phyloP scores from a whole-genome alignment of 2,113 vertebrate genomes.

The Corydoras sp. region DNA sequence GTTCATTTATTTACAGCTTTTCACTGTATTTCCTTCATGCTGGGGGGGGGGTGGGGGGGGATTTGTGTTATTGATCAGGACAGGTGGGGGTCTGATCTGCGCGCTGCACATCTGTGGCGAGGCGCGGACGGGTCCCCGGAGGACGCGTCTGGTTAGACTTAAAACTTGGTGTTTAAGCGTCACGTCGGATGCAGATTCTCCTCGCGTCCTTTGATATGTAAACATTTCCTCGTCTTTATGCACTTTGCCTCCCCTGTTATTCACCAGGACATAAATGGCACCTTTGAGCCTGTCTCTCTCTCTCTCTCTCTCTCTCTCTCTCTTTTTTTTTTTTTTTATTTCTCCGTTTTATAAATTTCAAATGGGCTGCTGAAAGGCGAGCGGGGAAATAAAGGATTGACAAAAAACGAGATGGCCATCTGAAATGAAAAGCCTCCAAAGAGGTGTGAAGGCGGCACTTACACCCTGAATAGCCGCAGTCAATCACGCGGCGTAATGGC shows the following conservation, averaged over 20 bases:
- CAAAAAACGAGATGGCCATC: slow-evolving; percentile 74
- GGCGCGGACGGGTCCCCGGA: no score
- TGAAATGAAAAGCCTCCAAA: slow-evolving; percentile 82
- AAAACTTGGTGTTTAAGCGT: slow-evolving; percentile 71
- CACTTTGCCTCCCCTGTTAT: slow-evolving; percentile 81
- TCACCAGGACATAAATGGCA: slow-evolving; percentile 62
- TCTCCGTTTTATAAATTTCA: slow-evolving; percentile 73
- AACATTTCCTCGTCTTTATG: slow-evolving; percentile 80
- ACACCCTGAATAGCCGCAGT: slow-evolving; percentile 75
- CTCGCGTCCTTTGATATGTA: slow-evolving; percentile 84
- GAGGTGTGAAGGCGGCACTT: slow-evolving; percentile 78
- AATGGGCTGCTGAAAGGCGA: slow-evolving; percentile 65
- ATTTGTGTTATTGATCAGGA: no score
- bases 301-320: no score
- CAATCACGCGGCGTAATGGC: slow-evolving; percentile 70
- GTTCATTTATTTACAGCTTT: no score
- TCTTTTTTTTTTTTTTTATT: slow-evolving; percentile 63
- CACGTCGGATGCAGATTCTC: slow-evolving; percentile 77
- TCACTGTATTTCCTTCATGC: no score
- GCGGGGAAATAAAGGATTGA: slow-evolving; percentile 62
- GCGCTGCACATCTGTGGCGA: not conserved
- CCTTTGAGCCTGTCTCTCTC: slow-evolving; percentile 51
- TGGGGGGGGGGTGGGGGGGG: no score
- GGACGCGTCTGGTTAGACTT: no score
- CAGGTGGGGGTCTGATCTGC: no score